Percentiles rank a stretch among this genome's conserved stretches.
These are phyloP conservation scores for Porphyrio hochstetteri DNA, from an alignment of 2,113 vertebrate species.

Conservation along the genomic window DNA sequence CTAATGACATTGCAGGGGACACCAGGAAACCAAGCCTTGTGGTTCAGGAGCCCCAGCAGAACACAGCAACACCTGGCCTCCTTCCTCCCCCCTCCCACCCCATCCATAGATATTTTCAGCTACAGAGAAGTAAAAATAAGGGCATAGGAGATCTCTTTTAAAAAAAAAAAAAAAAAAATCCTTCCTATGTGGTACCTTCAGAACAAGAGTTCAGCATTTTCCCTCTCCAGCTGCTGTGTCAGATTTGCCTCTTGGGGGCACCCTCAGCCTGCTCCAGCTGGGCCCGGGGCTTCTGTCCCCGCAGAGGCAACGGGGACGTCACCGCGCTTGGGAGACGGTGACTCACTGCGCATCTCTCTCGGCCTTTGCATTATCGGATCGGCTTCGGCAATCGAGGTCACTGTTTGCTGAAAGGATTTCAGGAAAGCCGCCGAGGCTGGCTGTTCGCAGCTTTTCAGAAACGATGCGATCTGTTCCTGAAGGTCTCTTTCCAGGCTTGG, in stretches of 20 bases:
- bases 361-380: neutral
- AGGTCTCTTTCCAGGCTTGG: neutral
- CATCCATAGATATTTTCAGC: neutral
- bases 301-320: neutral
- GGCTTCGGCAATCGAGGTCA: slow-evolving; percentile 8
- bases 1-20: neutral
- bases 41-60: neutral
- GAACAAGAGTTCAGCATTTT: neutral
- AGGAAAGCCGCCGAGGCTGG: neutral
- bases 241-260: slow-evolving; percentile 59
- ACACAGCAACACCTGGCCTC: neutral
- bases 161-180: neutral
- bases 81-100: neutral
- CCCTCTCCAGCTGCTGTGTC: neutral
- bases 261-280: neutral
- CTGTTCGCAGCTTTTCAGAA: neutral
- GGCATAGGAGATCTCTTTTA: neutral
- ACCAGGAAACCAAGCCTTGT: neutral
- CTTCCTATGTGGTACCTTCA: neutral
- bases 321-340: neutral
- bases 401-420: slow-evolving; percentile 29
- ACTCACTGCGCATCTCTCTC: neutral
- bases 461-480: neutral
- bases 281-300: neutral
- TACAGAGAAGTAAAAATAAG: neutral